Percentiles rank a stretch among this genome's conserved stretches.
phyloP scores from a whole-genome alignment of 1,140 invertebrate genomes.

The Drosophila nasuta region DNA sequence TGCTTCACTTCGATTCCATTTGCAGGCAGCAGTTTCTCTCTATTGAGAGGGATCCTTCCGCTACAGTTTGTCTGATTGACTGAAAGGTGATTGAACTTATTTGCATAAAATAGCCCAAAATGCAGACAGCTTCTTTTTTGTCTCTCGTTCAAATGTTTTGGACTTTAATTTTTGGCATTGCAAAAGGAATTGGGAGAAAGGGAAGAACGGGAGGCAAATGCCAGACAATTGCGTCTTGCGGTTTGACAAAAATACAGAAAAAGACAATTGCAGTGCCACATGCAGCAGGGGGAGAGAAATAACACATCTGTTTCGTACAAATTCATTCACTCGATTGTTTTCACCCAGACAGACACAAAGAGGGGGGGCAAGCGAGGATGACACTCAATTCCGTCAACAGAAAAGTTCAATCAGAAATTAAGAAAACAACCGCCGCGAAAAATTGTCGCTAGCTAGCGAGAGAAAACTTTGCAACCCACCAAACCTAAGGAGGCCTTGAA shows the following conservation, averaged over 20 bases:
- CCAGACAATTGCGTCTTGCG: constrained; percentile 62
- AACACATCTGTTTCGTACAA: constrained; percentile 77
- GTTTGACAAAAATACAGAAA: constrained; percentile 59
- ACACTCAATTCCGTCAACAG: constrained; percentile 76
- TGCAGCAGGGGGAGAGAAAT: background rate
- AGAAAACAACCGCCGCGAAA: constrained; percentile 78
- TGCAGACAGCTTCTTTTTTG: constrained; percentile 24
- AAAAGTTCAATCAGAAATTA: constrained; percentile 84
- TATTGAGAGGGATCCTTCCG: constrained; percentile 38
- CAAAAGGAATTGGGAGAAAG: background rate
- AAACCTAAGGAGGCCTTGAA: background rate
- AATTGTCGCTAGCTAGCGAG: constrained; percentile 56
- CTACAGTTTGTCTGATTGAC: constrained; percentile 62
- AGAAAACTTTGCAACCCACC: constrained; percentile 46
- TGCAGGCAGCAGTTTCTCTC: background rate
- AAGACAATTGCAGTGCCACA: constrained; percentile 55
- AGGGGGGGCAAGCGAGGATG: background rate
- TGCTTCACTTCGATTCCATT: background rate
- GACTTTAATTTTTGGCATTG: constrained; percentile 49
- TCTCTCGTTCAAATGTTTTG: constrained; percentile 37
- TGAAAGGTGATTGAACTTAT: constrained; percentile 75
- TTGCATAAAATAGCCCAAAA: constrained; percentile 71
- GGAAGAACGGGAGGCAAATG: background rate
- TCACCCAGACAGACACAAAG: constrained; percentile 50
- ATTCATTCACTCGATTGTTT: constrained; percentile 72